A percentile compares a stretch with the other conserved stretches of the same genome.
These are phyloP conservation scores for Scaptomyza tumidula DNA, from an alignment of 2,888 invertebrate genomes.

Conservation along the genomic window DNA sequence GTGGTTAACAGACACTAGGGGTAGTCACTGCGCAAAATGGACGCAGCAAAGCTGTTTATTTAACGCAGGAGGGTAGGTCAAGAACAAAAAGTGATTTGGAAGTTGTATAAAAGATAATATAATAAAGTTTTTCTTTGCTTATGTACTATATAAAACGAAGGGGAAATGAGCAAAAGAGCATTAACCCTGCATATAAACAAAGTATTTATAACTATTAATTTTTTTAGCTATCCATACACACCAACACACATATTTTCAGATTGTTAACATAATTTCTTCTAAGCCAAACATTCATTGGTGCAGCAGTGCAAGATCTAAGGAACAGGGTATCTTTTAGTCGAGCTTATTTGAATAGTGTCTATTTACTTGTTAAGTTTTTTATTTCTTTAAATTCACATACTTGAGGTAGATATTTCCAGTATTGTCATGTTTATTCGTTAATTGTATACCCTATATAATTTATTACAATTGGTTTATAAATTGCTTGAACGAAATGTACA, in stretches of 20 bases:
- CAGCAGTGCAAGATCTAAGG: no score
- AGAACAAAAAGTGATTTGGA: not conserved
- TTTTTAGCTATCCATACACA: not conserved
- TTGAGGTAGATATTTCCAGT: slow-evolving; percentile 13
- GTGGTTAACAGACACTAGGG: slow-evolving; percentile 5
- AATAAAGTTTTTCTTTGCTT: no score
- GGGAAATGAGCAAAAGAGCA: no score
- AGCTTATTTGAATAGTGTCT: no score
- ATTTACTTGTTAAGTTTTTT: not conserved
- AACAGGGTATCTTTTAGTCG: no score
- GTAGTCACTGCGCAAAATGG: slow-evolving; percentile 3
- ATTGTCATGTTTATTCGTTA: slow-evolving; percentile 36
- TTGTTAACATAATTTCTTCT: not conserved
- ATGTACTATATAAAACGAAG: no score
- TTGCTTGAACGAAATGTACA: not conserved
- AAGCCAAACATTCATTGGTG: no score
- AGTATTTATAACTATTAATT: no score
- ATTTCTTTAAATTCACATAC: slow-evolving; percentile 17
- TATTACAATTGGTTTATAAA: not conserved
- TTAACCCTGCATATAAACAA: no score
- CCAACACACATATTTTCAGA: not conserved
- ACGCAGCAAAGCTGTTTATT: not conserved
- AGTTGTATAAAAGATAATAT: no score
- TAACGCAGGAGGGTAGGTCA: not conserved
- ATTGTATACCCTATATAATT: slow-evolving; percentile 28